Base-by-base conservation (phyloP, 2,888 invertebrate species). In the Tetragonula carbonaria region DNA sequence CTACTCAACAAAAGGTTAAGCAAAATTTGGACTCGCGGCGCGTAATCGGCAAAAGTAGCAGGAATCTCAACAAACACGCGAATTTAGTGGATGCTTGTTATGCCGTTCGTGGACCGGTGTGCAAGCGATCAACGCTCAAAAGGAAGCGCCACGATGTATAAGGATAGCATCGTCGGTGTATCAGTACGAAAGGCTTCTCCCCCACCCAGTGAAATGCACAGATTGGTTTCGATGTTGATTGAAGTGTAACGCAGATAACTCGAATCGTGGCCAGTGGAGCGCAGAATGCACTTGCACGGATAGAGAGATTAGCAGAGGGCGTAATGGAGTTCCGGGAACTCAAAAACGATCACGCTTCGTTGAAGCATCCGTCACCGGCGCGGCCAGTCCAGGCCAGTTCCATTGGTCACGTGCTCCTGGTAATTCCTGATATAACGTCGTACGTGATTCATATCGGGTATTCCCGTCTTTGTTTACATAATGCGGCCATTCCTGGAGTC, bases 171-270 rank as follows among this genome's bases (percentile, higher is more conserved):
- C 78, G 80, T 57, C 79, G 79, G 77, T 80, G 72, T 78, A 75
- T 88, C 86, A 13, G 79, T 59, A 70, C 68, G 78, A 85, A 82
- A 87, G 85, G 83, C 85, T 38, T 79, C 82, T 82, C 77, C 84
- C 80, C 78, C 82, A 80, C 78, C 85, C 81, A 85, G 89, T 80
- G 88, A 85, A 90, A 90, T 90, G 88, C 90, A 78, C 87, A 87
- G 90, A 90, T 91, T 90, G 90, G 89, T 90, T 90, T 88, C 91
- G 91, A 93, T 93, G 93, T 94, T 93, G 93, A 94, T 93, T 92
- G 93, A 92, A 94, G 93, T 94, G 94, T 94, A 92, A 94, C 91
- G 91, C 91, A 93, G 94, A 94, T 94, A 94, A 93, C 91, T 92
- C 90, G 90, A 91, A 91, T 86, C 86, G 88, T 92, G 91, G 88